phyloP scores from a whole-genome alignment of 30 jellyfish, hydroid and myxozoan genomes.

The Turritopsis dohrnii region DNA sequence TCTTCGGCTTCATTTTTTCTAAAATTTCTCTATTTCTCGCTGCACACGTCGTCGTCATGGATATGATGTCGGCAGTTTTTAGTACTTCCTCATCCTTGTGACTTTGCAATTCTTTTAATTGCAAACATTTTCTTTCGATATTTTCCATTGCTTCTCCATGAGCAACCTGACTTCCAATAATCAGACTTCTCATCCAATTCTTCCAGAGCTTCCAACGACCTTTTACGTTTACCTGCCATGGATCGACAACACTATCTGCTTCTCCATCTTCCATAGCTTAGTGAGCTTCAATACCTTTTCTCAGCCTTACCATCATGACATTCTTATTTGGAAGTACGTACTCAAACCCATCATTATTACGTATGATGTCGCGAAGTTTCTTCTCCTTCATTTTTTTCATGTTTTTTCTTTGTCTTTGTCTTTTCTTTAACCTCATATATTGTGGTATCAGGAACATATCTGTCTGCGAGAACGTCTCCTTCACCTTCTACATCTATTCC shows the following conservation, averaged over 20 bases:
- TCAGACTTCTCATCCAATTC: too few species aligned
- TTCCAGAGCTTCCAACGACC: constrained; percentile 51
- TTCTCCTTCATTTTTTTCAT: neutral
- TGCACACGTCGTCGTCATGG: too few species aligned
- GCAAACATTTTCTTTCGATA: constrained; percentile 47
- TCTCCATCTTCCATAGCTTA: constrained; percentile 50
- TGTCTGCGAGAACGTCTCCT: constrained; percentile 56
- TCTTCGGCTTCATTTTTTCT: constrained; percentile 34
- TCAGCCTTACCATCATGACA: constrained; percentile 22
- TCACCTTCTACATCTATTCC: constrained; percentile 54
- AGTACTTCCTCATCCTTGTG: constrained; percentile 42
- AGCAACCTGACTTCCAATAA: constrained; percentile 2
- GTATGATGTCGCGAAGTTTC: neutral
- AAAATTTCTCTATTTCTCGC: constrained; percentile 39
- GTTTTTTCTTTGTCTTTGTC: neutral
- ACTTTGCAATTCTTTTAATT: constrained; percentile 35
- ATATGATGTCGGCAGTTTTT: constrained; percentile 39
- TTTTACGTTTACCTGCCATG: constrained; percentile 31
- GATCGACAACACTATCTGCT: constrained; percentile 37
- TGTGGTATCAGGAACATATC: constrained; percentile 47
- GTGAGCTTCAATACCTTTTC: constrained; percentile 2
- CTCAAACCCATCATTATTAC: constrained; percentile 40
- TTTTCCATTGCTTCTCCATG: neutral
- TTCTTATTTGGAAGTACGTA: constrained; percentile 31
- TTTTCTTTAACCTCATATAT: neutral